phyloP scores from a whole-genome alignment of 2,797 vertebrate genomes.

The Acrossocheilus wenchowensis region DNA sequence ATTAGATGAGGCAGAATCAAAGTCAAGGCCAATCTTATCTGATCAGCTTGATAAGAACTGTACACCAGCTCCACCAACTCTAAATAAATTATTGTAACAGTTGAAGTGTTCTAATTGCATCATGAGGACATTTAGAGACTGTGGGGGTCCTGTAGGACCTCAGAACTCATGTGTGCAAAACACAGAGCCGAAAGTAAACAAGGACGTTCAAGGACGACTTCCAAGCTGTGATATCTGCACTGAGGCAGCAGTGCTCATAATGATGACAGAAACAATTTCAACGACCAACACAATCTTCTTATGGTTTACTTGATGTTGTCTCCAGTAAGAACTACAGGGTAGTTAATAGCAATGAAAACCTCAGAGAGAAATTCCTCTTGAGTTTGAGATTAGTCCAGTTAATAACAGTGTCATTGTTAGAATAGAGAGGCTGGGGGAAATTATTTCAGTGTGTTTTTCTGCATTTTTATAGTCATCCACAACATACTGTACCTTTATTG shows the following conservation, averaged over 20 bases:
- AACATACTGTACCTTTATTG: not conserved
- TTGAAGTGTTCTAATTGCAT: constrained; percentile 56
- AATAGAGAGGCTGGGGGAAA: not conserved
- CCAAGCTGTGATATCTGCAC: constrained; percentile 51
- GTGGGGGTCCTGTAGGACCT: constrained; percentile 31
- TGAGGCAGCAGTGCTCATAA: constrained; percentile 31
- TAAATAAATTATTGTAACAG: constrained; percentile 57
- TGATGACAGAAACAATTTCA: constrained; percentile 35
- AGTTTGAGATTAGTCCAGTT: not conserved
- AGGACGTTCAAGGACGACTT: constrained; percentile 57
- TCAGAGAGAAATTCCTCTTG: not conserved
- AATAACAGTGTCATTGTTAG: not conserved
- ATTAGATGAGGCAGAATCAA: constrained; percentile 40
- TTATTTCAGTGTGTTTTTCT: not conserved
- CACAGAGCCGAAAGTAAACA: constrained; percentile 57
- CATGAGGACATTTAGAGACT: constrained; percentile 31
- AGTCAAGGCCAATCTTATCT: constrained; percentile 38
- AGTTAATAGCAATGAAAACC: constrained; percentile 14
- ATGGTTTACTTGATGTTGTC: constrained; percentile 30
- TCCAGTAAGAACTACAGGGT: not conserved
- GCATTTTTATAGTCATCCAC: not conserved
- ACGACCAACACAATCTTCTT: not conserved
- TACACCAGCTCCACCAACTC: constrained; percentile 19
- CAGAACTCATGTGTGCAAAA: constrained; percentile 44
- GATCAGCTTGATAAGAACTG: constrained; percentile 38